Conservation (phyloP, 1,140 invertebrate species). For the Drosophila teissieri region DNA sequence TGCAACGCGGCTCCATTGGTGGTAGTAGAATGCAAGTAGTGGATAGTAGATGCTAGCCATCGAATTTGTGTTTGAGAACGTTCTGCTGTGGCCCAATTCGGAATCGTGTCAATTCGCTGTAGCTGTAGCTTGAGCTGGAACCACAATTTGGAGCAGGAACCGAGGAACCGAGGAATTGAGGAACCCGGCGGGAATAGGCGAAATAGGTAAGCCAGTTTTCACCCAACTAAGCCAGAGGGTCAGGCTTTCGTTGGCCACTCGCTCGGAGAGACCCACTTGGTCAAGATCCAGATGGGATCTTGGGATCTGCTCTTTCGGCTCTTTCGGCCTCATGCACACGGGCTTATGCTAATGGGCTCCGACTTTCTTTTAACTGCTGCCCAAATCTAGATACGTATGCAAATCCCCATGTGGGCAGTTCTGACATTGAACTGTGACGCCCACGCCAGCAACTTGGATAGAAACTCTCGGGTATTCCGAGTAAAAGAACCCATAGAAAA, state of each 20-base stretch:
- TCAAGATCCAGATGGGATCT: slow-evolving; percentile 29
- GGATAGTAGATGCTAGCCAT: slow-evolving; percentile 3
- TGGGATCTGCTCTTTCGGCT: background rate
- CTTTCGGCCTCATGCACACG: slow-evolving; percentile 21
- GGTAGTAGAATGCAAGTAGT: background rate
- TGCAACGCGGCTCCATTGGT: slow-evolving; percentile 25
- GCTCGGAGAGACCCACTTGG: slow-evolving; percentile 18
- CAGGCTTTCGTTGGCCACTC: slow-evolving; percentile 12
- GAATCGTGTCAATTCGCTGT: slow-evolving; percentile 69
- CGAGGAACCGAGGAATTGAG: slow-evolving; percentile 31
- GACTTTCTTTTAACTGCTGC: slow-evolving; percentile 60
- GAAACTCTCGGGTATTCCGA: slow-evolving; percentile 8
- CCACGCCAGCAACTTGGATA: slow-evolving; percentile 13
- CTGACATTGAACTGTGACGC: slow-evolving; percentile 60
- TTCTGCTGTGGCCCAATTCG: slow-evolving; percentile 67
- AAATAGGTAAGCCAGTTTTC: slow-evolving; percentile 55
- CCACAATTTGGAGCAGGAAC: slow-evolving; percentile 34
- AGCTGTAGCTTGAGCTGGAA: slow-evolving; percentile 56
- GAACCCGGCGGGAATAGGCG: slow-evolving; percentile 24
- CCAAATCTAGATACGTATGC: slow-evolving; percentile 49
- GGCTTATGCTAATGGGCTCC: slow-evolving; percentile 54
- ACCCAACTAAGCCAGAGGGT: slow-evolving; percentile 47
- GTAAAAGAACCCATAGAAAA: slow-evolving; percentile 15
- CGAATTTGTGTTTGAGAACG: slow-evolving; percentile 76
- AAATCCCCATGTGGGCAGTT: slow-evolving; percentile 35